Percentiles rank a stretch among this genome's conserved stretches.
Conservation (phyloP, 2,113 vertebrate species). For the Bostrychus sinensis region DNA sequence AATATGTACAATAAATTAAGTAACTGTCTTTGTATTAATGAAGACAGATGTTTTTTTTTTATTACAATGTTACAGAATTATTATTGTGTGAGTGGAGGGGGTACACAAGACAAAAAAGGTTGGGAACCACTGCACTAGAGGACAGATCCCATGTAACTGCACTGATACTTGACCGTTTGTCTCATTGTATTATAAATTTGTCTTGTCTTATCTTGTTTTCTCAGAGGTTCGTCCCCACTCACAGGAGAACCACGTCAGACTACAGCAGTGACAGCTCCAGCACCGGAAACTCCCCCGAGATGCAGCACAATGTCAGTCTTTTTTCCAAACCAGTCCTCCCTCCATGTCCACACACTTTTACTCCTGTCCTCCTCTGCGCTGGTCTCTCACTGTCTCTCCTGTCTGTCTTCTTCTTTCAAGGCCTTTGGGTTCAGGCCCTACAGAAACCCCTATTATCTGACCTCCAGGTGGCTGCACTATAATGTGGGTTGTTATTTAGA, state of each 20-base stretch:
- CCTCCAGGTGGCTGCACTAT: conserved; percentile 72
- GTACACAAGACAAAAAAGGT: no score
- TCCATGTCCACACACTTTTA: not conserved
- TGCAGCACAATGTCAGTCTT: conserved; percentile 73
- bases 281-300: conserved; percentile 74
- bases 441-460: conserved; percentile 72
- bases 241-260: conserved; percentile 74
- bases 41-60: no score
- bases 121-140: no score
- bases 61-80: no score
- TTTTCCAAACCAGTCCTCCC: not conserved
- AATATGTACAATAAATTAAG: no score
- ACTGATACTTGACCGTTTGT: no score
- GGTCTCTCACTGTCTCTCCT: conserved; percentile 23
- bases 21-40: no score
- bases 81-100: no score
- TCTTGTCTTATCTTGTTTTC: not conserved
- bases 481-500: conserved; percentile 71
- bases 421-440: conserved; percentile 58
- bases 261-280: conserved; percentile 75
- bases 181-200: no score
- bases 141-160: no score
- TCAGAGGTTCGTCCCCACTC: conserved; percentile 70
- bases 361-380: not conserved
- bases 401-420: conserved; percentile 54